Conservation (phyloP, 2,888 invertebrate species). For the Amphiduros pacificus region DNA sequence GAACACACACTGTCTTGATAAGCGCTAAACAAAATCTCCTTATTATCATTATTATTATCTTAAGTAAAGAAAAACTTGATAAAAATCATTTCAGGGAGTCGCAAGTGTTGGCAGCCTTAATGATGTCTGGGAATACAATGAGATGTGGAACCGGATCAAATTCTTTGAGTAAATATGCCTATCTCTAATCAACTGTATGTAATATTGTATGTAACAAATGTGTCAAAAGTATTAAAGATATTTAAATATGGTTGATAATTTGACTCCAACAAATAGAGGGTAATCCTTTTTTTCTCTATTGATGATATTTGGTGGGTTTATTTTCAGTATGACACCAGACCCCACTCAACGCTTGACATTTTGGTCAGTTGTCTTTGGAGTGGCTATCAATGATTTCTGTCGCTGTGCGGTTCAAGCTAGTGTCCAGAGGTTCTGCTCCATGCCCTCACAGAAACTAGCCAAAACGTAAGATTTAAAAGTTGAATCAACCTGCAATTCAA, state of each 20-base stretch:
- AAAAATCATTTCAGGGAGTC: conserved; percentile 4
- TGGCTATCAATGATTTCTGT: background rate
- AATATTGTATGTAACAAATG: too few relatives aligned
- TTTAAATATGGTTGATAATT: too few relatives aligned
- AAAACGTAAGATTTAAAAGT: too few relatives aligned
- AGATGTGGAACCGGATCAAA: conserved; percentile 3
- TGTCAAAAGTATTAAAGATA: too few relatives aligned
- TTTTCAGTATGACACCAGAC: conserved; percentile 5
- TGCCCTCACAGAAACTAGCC: conserved; percentile 14
- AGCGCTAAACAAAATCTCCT: too few relatives aligned
- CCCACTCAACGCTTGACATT: conserved; percentile 1
- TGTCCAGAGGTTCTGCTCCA: conserved; percentile 14
- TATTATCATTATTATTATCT: too few relatives aligned
- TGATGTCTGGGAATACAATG: background rate
- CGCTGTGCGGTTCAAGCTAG: conserved; percentile 4
- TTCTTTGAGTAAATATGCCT: conserved; percentile 6
- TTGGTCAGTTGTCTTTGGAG: conserved; percentile 3
- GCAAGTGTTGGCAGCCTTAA: background rate
- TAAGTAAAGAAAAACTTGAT: too few relatives aligned
- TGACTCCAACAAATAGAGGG: too few relatives aligned
- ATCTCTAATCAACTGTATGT: background rate
- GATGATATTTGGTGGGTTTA: too few relatives aligned
- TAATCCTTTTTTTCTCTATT: too few relatives aligned
- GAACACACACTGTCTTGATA: too few relatives aligned
- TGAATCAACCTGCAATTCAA: too few relatives aligned